Evolutionary conservation across 2,797 vertebrate genomes (phyloP).

Genomic region (Mus spretus): DNA sequence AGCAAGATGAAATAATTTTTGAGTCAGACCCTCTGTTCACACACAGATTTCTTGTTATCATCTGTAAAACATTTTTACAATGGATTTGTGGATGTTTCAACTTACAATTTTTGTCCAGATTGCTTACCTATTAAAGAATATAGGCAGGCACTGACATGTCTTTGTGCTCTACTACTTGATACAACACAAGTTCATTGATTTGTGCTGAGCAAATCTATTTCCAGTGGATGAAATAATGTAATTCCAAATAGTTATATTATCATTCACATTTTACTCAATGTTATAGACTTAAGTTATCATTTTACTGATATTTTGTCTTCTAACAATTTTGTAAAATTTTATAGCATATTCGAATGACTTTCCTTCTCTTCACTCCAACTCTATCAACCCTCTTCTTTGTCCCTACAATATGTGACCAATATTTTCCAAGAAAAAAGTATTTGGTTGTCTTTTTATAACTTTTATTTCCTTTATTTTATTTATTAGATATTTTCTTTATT

Average conservation of each 20-base stretch:
- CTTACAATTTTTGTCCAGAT: neutral
- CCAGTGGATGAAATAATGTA: neutral
- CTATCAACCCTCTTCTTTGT: no score
- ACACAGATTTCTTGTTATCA: neutral
- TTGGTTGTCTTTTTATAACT: no score
- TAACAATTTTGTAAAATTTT: neutral
- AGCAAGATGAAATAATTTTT: neutral
- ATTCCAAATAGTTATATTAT: neutral
- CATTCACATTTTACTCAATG: neutral
- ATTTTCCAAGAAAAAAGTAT: neutral
- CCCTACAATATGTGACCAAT: neutral
- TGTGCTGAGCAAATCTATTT: neutral
- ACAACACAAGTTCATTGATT: neutral
- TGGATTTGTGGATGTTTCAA: neutral
- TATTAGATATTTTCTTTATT: no score
- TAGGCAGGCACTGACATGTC: neutral
- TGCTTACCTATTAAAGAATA: neutral
- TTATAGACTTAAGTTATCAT: neutral
- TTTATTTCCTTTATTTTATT: no score
- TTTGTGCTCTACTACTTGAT: neutral
- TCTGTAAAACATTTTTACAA: neutral
- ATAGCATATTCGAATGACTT: neutral
- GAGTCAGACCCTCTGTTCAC: neutral
- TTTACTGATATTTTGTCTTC: neutral
- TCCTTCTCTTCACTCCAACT: neutral